Base-by-base conservation (phyloP, 2,113 vertebrate genomes). In the Siphamia tubifer region DNA sequence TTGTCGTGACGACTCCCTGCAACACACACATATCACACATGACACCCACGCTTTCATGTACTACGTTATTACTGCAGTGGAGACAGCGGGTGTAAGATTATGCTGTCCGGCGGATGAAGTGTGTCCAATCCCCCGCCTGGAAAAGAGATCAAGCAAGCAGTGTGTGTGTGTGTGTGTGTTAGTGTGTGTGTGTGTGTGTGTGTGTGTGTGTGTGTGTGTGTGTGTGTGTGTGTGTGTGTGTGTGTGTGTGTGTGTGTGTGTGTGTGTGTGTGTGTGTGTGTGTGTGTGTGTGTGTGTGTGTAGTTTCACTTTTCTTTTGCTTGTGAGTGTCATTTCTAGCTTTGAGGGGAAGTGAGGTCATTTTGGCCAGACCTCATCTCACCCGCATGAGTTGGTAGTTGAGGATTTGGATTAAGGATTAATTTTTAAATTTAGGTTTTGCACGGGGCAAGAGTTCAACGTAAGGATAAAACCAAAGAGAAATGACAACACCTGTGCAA, bases 21-120 rank as follows among this genome's bases (percentile, higher is more conserved):
- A 20, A 10, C 38, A 21, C 61, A n/a, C n/a, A 67, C 16, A 27
- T 9, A 23, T 17, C n/a, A 11, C 8, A 40, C 69, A 58, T n/a
- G 21, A 20, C 27, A 38, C 32, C 8, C 17, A 1, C 45, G 25
- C 62, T 66, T 67, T 70, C 64, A 49, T 74, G 43, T 15, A 8
- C 16, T 58, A 8, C 20, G 9, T 39, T 64, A 42, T 69, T 40
- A 31, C 20, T 23, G 66, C 11, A 1, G 6, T 38, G 25, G 30
- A 49, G 51, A 55, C 43, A 62, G 52, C 7, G 68, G 30, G 49
- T 35, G 15, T 58, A 17, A 78, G 73, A 82, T 89, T 80, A 82
- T 68, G 34, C 71, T 67, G 68, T 81, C 63, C 78, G 61, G 42
- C 53, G 75, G 69, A 76, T 78, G 72, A 85, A 65, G 68, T 84